phyloP scores from a whole-genome alignment of 2,888 invertebrate species.

The Noctua comes region DNA sequence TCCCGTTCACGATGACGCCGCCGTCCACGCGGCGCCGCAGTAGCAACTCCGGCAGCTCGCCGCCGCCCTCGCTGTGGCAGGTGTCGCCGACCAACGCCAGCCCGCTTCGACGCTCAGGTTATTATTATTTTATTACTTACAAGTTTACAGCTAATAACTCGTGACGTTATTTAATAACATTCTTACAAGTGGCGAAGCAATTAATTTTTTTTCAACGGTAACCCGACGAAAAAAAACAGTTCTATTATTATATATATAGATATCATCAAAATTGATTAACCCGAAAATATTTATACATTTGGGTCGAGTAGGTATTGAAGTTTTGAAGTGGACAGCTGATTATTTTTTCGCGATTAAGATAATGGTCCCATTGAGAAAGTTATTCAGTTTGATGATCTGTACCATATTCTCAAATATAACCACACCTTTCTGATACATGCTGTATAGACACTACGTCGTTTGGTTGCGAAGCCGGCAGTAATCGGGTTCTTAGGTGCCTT shows the following conservation, averaged over 20 bases:
- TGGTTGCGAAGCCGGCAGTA: not conserved
- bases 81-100: slow-evolving; percentile 95
- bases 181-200: not conserved
- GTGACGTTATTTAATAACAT: not conserved
- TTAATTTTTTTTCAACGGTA: not conserved
- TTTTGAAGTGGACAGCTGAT: not conserved
- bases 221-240: not conserved
- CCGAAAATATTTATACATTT: not conserved
- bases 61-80: slow-evolving; percentile 95
- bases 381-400: not conserved
- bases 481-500: not conserved
- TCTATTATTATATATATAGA: not conserved
- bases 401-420: not conserved
- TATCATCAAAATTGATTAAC: not conserved
- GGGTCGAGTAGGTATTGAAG: not conserved
- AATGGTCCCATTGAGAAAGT: not conserved
- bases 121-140: not conserved
- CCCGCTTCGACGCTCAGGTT: slow-evolving; percentile 92
- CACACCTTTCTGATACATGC: not conserved
- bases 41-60: slow-evolving; percentile 92
- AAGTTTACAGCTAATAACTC: not conserved
- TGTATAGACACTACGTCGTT: not conserved
- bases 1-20: slow-evolving; percentile 96
- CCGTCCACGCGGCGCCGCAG: slow-evolving; percentile 92
- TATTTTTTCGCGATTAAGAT: not conserved